phyloP scores from a whole-genome alignment of 2,113 vertebrate species.

The Gymnogyps californianus region DNA sequence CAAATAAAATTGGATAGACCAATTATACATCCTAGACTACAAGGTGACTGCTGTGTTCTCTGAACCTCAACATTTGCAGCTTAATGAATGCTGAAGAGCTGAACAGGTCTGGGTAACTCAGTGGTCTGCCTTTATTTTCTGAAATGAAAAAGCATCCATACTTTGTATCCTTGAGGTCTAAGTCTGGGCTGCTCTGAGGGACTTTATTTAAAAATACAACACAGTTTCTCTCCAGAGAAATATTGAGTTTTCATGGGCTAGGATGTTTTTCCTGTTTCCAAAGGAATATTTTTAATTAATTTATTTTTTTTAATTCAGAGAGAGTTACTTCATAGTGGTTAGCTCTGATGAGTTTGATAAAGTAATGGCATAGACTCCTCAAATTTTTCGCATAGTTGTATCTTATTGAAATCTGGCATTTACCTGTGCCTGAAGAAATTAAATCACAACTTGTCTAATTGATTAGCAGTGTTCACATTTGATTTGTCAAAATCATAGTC shows the following conservation, averaged over 20 bases:
- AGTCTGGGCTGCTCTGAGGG: not conserved
- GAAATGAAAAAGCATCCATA: not conserved
- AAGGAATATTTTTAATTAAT: not conserved
- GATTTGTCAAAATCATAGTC: not conserved
- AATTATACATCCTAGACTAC: constrained; percentile 2
- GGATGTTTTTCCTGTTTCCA: not conserved
- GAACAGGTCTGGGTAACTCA: not conserved
- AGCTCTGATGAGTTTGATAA: not conserved
- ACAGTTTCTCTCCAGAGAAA: not conserved
- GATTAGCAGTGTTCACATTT: not conserved
- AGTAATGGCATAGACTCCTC: not conserved
- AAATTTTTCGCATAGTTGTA: not conserved
- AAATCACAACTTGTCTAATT: not conserved
- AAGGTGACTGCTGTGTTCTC: constrained; percentile 21
- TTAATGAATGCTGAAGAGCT: not conserved
- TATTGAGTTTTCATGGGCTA: not conserved
- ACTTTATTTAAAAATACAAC: not conserved
- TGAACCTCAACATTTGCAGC: not conserved
- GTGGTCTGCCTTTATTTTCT: not conserved
- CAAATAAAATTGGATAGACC: constrained; percentile 7
- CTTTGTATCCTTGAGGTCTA: not conserved
- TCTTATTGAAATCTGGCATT: not conserved
- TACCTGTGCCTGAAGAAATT: not conserved
- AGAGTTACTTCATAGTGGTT: not conserved
- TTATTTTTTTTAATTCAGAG: not conserved